A percentile compares a stretch with the other conserved stretches of the same genome.
Conservation (phyloP, 2,888 invertebrate species). For the Perithous albicinctus region DNA sequence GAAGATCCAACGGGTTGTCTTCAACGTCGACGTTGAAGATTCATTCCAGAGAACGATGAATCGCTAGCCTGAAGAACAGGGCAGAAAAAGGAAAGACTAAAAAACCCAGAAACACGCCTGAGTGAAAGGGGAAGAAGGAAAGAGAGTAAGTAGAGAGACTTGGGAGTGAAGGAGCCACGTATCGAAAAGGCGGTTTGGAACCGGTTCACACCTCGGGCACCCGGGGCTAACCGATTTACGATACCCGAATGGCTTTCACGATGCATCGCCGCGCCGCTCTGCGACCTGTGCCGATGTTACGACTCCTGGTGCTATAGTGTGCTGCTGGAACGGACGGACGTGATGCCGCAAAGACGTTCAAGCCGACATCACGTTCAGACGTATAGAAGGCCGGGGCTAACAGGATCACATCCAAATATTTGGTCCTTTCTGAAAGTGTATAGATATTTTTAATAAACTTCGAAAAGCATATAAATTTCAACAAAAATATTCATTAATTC, state of each 20-base stretch:
- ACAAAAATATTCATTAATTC: too few species aligned
- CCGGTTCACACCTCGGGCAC: slow-evolving; percentile 78
- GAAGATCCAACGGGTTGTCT: slow-evolving; percentile 66
- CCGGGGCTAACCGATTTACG: slow-evolving; percentile 76
- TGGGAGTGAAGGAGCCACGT: slow-evolving; percentile 41
- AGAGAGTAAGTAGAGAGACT: slow-evolving; percentile 7
- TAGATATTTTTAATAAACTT: too few species aligned
- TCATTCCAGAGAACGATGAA: slow-evolving; percentile 33
- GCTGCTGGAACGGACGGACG: slow-evolving; percentile 47
- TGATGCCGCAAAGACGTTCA: slow-evolving; percentile 44
- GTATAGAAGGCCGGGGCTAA: too few species aligned
- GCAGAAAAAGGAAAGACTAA: slow-evolving; percentile 7
- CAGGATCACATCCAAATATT: too few species aligned
- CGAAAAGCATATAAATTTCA: too few species aligned
- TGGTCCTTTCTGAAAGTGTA: too few species aligned
- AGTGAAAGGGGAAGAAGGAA: not conserved
- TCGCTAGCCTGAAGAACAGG: not conserved
- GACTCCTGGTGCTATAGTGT: slow-evolving; percentile 15
- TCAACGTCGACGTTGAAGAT: slow-evolving; percentile 17
- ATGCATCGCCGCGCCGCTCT: slow-evolving; percentile 57
- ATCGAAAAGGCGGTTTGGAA: slow-evolving; percentile 75
- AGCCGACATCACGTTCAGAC: slow-evolving; percentile 27
- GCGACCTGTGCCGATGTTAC: slow-evolving; percentile 39
- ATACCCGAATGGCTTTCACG: slow-evolving; percentile 72
- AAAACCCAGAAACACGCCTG: slow-evolving; percentile 10